Evolutionary conservation across 2,797 vertebrate species (phyloP), one percentile per base, ranked within the genome.

Genomic region (Xyrichtys novacula): DNA sequence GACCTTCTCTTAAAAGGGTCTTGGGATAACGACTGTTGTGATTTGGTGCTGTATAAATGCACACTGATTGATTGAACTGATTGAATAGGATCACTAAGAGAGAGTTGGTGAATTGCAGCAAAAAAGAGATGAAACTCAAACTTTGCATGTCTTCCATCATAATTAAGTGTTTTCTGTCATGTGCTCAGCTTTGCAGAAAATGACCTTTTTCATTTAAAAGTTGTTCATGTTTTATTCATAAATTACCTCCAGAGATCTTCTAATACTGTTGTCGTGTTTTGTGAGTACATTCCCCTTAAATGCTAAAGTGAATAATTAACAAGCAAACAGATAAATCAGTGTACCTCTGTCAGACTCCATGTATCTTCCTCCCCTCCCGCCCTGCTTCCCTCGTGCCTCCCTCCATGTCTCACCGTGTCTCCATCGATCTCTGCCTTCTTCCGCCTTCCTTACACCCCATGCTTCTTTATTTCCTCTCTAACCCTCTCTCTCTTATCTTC

Each of bases 271-370:
- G 65, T 47, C 46, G 43, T 61, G 56, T 65, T 38, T 12, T 23
- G 29, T 73, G 40, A 67, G 63, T 75, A 68, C 55, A 17, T 52
- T 67, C 63, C 14, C 49, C 34, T 76, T 74, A 73, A 73, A 74
- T 70, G 56, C 49, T 53, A 11, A 63, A 64, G 81, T 70, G 23
- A 81, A 80, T 78, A 81, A 88, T 86, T 88, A 76, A 76, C 57
- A 56, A 82, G 54, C 22, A 25, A 63, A 74, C 63, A 74, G 58
- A 76, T 7, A n/a, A 65, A 63, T 44, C 40, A 11, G n/a, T 74
- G 65, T 55, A 66, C 42, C 60, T 72, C 64, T 53, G 71, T 77
- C 79, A 64, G 63, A 11, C 48, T 60, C 31, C 36, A 19, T 42
- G 32, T 53, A 52, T 78, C 69, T 54, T 71, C 64, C 47, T 50